Conservation (phyloP, 2,888 invertebrate genomes). For the Troilus luridus region DNA sequence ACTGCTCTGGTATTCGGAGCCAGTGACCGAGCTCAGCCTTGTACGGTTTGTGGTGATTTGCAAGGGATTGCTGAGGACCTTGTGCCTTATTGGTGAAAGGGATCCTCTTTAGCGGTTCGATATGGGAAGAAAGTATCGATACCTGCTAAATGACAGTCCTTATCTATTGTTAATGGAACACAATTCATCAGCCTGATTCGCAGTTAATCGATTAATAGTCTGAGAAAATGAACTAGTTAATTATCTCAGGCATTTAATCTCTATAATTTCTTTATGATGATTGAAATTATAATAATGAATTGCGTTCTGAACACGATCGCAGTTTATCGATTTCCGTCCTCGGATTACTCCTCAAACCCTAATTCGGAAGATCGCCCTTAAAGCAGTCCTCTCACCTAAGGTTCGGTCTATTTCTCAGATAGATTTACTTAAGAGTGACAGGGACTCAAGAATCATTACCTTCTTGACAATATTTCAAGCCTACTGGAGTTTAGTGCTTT, state of each 20-base stretch:
- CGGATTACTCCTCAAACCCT: no score
- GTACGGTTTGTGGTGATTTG: neutral
- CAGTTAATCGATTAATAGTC: neutral
- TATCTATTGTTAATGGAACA: neutral
- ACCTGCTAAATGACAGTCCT: neutral
- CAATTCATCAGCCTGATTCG: neutral
- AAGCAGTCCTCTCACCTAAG: no score
- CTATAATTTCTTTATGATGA: neutral
- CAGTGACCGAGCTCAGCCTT: slow-evolving; percentile 19
- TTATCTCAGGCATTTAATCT: neutral
- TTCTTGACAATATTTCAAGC: no score
- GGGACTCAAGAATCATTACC: no score
- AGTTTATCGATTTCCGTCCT: no score
- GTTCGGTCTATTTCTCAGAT: no score
- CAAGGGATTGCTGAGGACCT: neutral
- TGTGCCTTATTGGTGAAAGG: slow-evolving; percentile 32
- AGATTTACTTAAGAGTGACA: no score
- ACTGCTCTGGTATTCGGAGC: slow-evolving; percentile 11
- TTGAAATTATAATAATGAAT: no score
- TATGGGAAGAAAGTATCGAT: slow-evolving; percentile 14
- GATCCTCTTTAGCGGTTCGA: slow-evolving; percentile 18
- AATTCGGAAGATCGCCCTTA: no score
- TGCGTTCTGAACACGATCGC: no score
- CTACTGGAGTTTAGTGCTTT: no score
- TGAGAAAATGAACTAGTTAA: neutral